These are phyloP conservation scores for Tinamus guttatus DNA, from an alignment of 2,113 vertebrate genomes.

Conservation along the genomic window DNA sequence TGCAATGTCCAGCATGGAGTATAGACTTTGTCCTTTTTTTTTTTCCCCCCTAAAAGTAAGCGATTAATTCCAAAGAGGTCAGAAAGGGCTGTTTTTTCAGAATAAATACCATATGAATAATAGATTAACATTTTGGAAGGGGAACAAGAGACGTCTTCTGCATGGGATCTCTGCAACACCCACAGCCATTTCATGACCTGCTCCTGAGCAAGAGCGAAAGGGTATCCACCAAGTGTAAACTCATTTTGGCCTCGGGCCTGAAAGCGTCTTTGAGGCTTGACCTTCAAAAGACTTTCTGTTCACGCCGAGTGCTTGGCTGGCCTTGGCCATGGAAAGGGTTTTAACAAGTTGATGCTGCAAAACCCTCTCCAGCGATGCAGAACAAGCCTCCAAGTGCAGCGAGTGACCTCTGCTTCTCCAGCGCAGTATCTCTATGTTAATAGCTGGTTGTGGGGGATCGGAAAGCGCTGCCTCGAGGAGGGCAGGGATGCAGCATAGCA, in stretches of 20 bases:
- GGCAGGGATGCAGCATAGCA: fast-evolving
- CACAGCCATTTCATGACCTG: neutral
- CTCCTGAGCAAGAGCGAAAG: neutral
- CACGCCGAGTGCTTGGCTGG: neutral
- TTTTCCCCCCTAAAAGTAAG: neutral
- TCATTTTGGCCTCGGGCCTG: neutral
- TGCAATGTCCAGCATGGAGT: neutral
- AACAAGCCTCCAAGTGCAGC: neutral
- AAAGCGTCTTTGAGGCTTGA: neutral
- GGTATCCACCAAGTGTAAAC: neutral
- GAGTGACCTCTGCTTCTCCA: neutral
- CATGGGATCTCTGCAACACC: neutral
- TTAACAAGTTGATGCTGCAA: conserved; percentile 23
- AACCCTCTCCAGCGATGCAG: neutral
- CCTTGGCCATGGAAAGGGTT: conserved; percentile 6
- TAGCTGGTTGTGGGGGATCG: neutral
- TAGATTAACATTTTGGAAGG: neutral
- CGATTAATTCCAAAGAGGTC: neutral
- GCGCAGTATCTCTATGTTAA: neutral
- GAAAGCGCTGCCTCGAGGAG: neutral
- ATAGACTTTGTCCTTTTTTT: neutral
- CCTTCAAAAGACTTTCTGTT: neutral
- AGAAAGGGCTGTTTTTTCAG: neutral
- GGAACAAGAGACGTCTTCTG: neutral
- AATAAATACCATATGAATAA: neutral